phyloP scores from a whole-genome alignment of 2,797 vertebrate genomes.

The Clarias platycephalus region DNA sequence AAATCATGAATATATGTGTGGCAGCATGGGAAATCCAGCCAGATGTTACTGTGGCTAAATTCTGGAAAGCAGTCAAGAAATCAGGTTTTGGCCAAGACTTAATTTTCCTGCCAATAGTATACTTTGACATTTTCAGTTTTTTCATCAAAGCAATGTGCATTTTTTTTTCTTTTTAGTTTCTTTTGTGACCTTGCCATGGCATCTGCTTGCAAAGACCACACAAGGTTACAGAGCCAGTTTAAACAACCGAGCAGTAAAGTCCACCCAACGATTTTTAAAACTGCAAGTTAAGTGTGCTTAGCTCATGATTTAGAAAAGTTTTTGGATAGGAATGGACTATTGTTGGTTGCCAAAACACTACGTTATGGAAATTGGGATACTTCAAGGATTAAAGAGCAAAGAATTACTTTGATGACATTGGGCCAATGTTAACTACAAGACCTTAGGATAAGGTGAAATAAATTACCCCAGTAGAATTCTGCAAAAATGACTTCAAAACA shows the following conservation, averaged over 20 bases:
- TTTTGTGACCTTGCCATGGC: neutral
- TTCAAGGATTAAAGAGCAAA: neutral
- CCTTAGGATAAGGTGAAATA: too few relatives aligned
- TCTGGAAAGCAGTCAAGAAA: neutral
- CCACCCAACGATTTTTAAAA: neutral
- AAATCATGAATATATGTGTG: neutral
- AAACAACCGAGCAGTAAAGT: neutral
- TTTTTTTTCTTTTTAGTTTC: neutral
- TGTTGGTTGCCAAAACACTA: too few relatives aligned
- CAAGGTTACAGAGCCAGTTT: neutral
- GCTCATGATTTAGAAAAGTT: neutral
- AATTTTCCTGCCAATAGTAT: neutral
- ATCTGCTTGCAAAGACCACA: neutral
- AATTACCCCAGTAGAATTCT: too few relatives aligned
- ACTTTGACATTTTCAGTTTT: neutral
- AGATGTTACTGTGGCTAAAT: neutral
- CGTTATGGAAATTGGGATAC: too few relatives aligned
- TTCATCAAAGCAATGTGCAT: neutral
- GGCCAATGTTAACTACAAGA: too few relatives aligned
- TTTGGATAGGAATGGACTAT: neutral
- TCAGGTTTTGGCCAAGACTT: neutral
- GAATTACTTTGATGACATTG: too few relatives aligned
- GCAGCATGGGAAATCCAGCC: neutral
- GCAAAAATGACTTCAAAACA: too few relatives aligned
- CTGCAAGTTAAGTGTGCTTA: neutral